These are phyloP conservation scores for Clivina fossor DNA, from an alignment of 2,888 invertebrate genomes.

Conservation along the genomic window DNA sequence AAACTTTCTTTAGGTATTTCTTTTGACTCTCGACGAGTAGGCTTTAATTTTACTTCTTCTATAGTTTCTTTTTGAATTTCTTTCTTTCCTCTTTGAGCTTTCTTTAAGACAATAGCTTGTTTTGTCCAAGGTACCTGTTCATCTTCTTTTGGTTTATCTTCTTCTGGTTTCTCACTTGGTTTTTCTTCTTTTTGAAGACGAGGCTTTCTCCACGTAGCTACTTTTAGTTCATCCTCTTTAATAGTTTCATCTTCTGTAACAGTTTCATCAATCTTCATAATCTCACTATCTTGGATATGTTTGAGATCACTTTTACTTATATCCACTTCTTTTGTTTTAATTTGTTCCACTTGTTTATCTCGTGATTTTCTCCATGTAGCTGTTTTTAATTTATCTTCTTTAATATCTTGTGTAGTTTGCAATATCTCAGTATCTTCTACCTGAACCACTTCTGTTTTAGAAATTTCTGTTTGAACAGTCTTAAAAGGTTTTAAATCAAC, in stretches of 20 bases:
- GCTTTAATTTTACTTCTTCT: slow-evolving; percentile 57
- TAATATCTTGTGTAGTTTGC: slow-evolving; percentile 39
- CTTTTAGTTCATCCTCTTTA: slow-evolving; percentile 40
- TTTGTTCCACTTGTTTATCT: slow-evolving; percentile 15
- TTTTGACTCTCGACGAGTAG: slow-evolving; percentile 49
- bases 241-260: slow-evolving; percentile 45
- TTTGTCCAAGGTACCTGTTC: slow-evolving; percentile 61
- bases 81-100: slow-evolving; percentile 48
- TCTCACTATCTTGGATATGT: slow-evolving; percentile 42
- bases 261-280: slow-evolving; percentile 50
- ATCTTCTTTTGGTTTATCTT: slow-evolving; percentile 27
- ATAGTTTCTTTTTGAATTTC: slow-evolving; percentile 50
- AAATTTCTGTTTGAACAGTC: too few relatives aligned
- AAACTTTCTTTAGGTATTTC: slow-evolving; percentile 58
- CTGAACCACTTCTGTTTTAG: slow-evolving; percentile 42
- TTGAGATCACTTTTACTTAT: slow-evolving; percentile 41
- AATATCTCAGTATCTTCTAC: slow-evolving; percentile 17
- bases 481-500: slow-evolving; percentile 45
- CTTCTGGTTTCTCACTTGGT: slow-evolving; percentile 32
- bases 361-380: slow-evolving; percentile 48
- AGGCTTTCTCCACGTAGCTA: slow-evolving; percentile 40
- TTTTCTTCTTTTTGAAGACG: slow-evolving; percentile 23
- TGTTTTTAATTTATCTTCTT: slow-evolving; percentile 51
- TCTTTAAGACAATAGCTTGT: slow-evolving; percentile 59
- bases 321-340: slow-evolving; percentile 39